A percentile compares a stretch with the other conserved stretches of the same genome.
phyloP scores from a whole-genome alignment of 2,888 invertebrate genomes.

The Oscheius sp. region DNA sequence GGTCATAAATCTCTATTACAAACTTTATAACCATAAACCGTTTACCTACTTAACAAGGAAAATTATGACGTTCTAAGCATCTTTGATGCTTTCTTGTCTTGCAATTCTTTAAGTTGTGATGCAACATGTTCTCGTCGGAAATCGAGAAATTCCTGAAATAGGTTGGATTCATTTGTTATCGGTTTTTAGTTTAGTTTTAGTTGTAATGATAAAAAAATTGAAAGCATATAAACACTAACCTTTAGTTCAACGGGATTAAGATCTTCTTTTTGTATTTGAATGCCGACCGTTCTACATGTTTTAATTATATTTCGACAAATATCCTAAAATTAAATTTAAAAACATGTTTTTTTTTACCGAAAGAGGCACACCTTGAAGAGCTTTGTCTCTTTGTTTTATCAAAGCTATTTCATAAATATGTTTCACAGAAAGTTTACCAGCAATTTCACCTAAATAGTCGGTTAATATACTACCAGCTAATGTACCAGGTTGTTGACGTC shows the following conservation, averaged over 20 bases:
- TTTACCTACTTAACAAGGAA: too few species aligned
- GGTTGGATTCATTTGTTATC: too few species aligned
- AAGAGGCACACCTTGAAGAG: constrained; percentile 62
- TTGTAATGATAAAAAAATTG: neutral
- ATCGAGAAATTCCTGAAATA: constrained; percentile 57
- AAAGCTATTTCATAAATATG: constrained; percentile 97
- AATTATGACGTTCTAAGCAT: constrained; percentile 64
- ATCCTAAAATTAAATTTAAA: constrained; percentile 34
- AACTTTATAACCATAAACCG: neutral
- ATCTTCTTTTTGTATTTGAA: constrained; percentile 64
- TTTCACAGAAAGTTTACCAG: constrained; percentile 89
- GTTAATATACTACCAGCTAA: neutral
- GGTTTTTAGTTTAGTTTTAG: neutral
- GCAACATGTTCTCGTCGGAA: constrained; percentile 57
- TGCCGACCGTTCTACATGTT: constrained; percentile 58
- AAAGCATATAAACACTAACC: neutral
- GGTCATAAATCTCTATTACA: too few species aligned
- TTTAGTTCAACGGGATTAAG: constrained; percentile 55
- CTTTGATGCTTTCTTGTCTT: constrained; percentile 68
- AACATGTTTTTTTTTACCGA: too few species aligned
- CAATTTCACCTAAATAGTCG: constrained; percentile 71
- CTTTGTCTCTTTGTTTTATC: constrained; percentile 78
- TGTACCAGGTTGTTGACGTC: constrained; percentile 69
- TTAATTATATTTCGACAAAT: constrained; percentile 58
- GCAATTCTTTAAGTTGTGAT: constrained; percentile 60